Base-by-base conservation (phyloP, 2,797 vertebrate species). In the Limnodromus scolopaceus region DNA sequence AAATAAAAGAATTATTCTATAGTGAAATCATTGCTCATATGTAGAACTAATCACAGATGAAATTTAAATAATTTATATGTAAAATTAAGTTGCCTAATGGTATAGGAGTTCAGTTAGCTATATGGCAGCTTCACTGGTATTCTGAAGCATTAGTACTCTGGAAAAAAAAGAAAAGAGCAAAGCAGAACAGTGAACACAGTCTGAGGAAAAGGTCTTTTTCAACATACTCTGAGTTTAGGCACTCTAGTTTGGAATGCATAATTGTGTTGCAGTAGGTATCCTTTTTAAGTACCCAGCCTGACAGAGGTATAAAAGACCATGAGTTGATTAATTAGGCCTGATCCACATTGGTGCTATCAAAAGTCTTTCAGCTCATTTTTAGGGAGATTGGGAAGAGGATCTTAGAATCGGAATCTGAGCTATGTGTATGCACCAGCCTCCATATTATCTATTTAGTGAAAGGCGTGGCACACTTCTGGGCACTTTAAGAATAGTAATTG, bases 61-160 rank as follows among this genome's bases (percentile, higher is more conserved):
- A 93, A 96, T 97, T 91, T 97, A 97, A 98, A 98, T 98, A 97
- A 98, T 97, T 97, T 96, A 97, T 95, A 92, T 80, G 55, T 86
- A 95, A 98, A 97, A 98, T 98, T 97, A 97, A 96, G 97, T 96
- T 93, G n/a, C 45, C 53, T 80, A 84, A 90, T 77, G 46, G 11
- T 85, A 83, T 34, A 84, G 70, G 53, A 83, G 34, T 58, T 95
- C 75, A 65, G 55, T 92, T 91, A 93, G 38, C 51, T 92, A 28
- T 48, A 79, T 16, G 94, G 94, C 85, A 95, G 93, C 71, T 95
- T 83, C 34, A 89, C 84, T 91, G 91, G 65, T 92, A 76, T 95
- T 96, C 91, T 49, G 93, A 95, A 97, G 77, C 53, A 43, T 93
- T 84, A 55, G 16, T 75, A 38, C 49, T 51, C 24, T 54, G 23